These are phyloP conservation scores for Leucania comma DNA, from an alignment of 2,888 invertebrate genomes.

Conservation along the genomic window DNA sequence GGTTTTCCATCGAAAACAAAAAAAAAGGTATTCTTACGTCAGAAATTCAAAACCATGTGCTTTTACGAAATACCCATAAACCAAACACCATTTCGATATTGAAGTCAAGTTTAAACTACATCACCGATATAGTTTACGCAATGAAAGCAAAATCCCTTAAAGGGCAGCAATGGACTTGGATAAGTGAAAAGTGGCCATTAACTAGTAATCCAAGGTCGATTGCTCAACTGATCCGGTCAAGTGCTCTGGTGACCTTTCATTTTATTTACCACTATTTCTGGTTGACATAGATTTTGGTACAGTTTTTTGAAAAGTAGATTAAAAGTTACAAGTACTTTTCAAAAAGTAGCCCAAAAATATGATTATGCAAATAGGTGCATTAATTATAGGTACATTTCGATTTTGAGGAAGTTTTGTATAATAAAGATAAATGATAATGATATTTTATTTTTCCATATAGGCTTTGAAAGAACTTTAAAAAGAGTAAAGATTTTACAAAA, in stretches of 20 bases:
- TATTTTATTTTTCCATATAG: too few species aligned
- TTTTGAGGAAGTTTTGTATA: neutral
- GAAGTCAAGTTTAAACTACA: slow-evolving; percentile 18
- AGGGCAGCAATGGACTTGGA: slow-evolving; percentile 27
- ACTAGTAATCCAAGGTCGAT: slow-evolving; percentile 47
- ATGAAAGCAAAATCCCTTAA: slow-evolving; percentile 24
- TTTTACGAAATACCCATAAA: slow-evolving; percentile 5
- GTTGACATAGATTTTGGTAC: slow-evolving; percentile 27
- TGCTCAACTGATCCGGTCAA: slow-evolving; percentile 43
- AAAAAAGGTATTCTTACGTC: neutral
- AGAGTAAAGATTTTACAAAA: neutral
- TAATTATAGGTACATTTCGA: neutral
- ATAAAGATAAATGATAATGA: too few species aligned
- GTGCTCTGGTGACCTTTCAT: slow-evolving; percentile 45
- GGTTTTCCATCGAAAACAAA: too few species aligned
- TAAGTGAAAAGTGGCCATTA: slow-evolving; percentile 47
- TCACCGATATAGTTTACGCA: slow-evolving; percentile 18
- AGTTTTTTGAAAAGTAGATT: slow-evolving; percentile 1
- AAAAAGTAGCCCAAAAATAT: too few species aligned
- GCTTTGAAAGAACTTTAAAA: too few species aligned
- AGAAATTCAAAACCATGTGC: neutral
- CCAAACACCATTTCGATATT: slow-evolving; percentile 12
- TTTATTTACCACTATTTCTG: slow-evolving; percentile 19
- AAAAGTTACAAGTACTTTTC: neutral
- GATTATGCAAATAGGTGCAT: neutral